Conservation (phyloP, 2,888 invertebrate genomes). For the Horisme vitalbata region DNA sequence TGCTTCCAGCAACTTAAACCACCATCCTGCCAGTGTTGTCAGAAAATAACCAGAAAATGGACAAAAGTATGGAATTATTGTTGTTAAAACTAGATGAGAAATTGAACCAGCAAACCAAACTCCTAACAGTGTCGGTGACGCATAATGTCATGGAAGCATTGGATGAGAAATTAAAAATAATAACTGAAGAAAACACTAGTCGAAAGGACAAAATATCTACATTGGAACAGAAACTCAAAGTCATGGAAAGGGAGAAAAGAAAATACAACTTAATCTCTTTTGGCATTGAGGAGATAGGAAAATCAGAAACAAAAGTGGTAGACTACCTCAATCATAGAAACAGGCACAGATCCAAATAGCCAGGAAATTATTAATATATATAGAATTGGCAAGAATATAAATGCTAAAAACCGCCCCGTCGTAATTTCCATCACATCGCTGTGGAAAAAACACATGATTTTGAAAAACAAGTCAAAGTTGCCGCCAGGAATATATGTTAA, state of each 20-base stretch:
- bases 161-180: neutral
- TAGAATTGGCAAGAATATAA: slow-evolving; percentile 12
- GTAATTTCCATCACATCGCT: slow-evolving; percentile 10
- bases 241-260: too few relatives aligned
- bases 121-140: neutral
- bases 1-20: too few relatives aligned
- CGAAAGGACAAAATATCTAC: too few relatives aligned
- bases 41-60: too few relatives aligned
- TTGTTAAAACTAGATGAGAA: too few relatives aligned
- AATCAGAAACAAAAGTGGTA: slow-evolving; percentile 19
- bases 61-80: neutral
- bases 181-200: too few relatives aligned
- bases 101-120: neutral
- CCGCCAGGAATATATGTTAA: slow-evolving; percentile 11
- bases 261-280: too few relatives aligned
- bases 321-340: slow-evolving; percentile 14
- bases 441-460: too few relatives aligned
- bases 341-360: slow-evolving; percentile 16
- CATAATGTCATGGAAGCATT: neutral
- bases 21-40: too few relatives aligned
- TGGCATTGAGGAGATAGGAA: slow-evolving; percentile 23
- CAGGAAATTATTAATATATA: slow-evolving; percentile 22
- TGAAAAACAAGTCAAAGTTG: slow-evolving; percentile 12
- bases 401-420: slow-evolving; percentile 11
- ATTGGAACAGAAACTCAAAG: too few relatives aligned